Percentiles rank a stretch among this genome's conserved stretches.
These are phyloP conservation scores for Coturnix japonica DNA, from an alignment of 2,113 vertebrate genomes.

Conservation along the genomic window DNA sequence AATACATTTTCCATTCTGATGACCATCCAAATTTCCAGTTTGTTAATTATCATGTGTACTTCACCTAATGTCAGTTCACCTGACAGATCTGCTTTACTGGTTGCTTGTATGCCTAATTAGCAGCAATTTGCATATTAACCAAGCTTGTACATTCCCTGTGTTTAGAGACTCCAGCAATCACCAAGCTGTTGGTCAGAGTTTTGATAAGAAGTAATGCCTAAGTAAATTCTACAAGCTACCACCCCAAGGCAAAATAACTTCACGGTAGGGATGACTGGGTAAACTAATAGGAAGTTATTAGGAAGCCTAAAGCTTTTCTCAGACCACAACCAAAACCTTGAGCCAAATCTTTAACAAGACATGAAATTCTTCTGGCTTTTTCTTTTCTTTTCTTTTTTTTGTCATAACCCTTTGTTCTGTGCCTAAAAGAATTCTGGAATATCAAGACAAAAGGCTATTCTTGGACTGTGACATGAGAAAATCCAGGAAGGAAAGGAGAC, in stretches of 20 bases:
- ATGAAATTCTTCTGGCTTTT: neutral
- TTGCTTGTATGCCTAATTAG: slow-evolving; percentile 34
- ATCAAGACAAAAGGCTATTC: slow-evolving; percentile 35
- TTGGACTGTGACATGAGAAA: slow-evolving; percentile 46
- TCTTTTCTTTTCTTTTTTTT: neutral
- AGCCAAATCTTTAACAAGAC: slow-evolving; percentile 22
- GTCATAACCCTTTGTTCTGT: neutral
- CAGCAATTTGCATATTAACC: slow-evolving; percentile 38
- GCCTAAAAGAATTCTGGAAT: neutral
- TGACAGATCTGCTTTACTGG: slow-evolving; percentile 33
- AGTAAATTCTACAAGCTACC: neutral
- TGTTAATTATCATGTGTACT: slow-evolving; percentile 46
- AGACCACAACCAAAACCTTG: neutral
- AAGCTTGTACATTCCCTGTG: neutral
- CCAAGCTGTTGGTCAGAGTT: slow-evolving; percentile 16
- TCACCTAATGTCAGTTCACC: neutral
- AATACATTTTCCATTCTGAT: neutral
- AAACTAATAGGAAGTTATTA: slow-evolving; percentile 26
- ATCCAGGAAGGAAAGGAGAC: slow-evolving; percentile 47
- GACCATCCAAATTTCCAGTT: neutral
- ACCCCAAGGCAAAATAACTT: neutral
- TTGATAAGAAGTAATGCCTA: slow-evolving; percentile 1
- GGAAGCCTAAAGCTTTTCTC: slow-evolving; percentile 9
- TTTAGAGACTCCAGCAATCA: neutral
- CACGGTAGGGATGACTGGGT: neutral